Conservation (phyloP, 2,113 vertebrate genomes). For the Ramphastos sulfuratus region DNA sequence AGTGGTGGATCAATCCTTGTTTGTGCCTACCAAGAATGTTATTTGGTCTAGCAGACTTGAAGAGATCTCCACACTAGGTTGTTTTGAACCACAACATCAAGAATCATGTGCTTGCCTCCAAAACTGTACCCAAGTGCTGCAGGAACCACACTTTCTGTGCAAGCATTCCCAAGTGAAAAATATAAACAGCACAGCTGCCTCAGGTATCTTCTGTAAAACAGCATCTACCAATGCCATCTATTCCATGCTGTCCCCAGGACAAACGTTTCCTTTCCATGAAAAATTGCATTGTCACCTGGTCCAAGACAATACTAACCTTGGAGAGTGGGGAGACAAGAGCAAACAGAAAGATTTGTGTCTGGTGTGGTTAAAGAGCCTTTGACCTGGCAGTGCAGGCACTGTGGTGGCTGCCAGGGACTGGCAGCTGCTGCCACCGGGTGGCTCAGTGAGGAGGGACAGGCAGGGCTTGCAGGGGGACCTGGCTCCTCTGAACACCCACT, state of each 20-base stretch:
- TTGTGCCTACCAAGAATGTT: neutral
- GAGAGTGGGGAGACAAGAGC: too few species aligned
- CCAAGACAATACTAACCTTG: neutral
- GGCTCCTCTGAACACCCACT: fast-evolving
- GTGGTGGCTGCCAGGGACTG: neutral
- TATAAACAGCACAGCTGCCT: neutral
- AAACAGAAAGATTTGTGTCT: neutral
- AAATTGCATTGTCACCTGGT: neutral
- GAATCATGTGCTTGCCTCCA: neutral
- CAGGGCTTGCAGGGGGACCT: fast-evolving
- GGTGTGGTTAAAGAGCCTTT: neutral
- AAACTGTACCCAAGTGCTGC: neutral
- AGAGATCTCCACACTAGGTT: neutral
- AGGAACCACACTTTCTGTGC: neutral
- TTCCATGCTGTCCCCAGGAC: neutral
- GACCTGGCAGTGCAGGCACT: neutral
- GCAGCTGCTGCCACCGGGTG: constrained; percentile 48
- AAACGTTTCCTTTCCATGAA: neutral
- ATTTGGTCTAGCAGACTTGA: neutral
- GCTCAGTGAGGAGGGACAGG: neutral
- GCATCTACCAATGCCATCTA: neutral
- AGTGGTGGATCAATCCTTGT: neutral
- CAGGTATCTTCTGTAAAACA: neutral
- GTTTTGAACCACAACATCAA: neutral
- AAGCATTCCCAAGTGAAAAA: neutral